phyloP scores from a whole-genome alignment of 92 coral and sea anemone species.

The Paragorgia papillata region DNA sequence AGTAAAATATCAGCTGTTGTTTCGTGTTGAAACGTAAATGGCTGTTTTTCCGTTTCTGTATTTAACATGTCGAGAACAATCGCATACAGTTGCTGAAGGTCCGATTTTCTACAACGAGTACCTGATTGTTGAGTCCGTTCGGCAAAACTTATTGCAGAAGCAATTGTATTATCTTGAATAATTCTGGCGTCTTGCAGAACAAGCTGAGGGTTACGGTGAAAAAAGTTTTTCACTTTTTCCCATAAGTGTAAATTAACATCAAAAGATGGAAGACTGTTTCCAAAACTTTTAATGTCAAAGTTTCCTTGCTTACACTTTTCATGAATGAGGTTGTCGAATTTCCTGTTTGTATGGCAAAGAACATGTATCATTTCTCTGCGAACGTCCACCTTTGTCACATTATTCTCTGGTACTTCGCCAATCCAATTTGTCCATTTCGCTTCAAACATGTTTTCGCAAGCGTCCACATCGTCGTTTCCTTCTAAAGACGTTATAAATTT shows the following conservation, averaged over 20 bases:
- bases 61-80: not conserved
- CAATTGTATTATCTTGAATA: not conserved
- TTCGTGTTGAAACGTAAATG: not conserved
- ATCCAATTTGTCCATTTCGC: conserved; percentile 17
- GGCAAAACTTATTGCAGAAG: not conserved
- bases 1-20: not conserved
- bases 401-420: not conserved
- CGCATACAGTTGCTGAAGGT: conserved; percentile 2
- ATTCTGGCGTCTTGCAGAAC: not conserved
- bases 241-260: not conserved
- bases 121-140: not conserved
- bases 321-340: not conserved
- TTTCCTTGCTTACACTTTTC: not conserved
- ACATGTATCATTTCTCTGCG: not conserved
- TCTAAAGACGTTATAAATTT: conserved; percentile 4
- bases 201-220: not conserved
- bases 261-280: not conserved
- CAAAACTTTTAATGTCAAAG: not conserved
- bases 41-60: not conserved
- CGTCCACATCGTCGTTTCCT: not conserved
- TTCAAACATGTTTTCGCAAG: not conserved
- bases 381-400: not conserved
- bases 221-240: not conserved
- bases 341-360: not conserved
- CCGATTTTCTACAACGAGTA: not conserved